Percentiles rank a stretch among this genome's conserved stretches.
Conservation (phyloP, 2,797 vertebrate species). For the Gorsachius magnificus region DNA sequence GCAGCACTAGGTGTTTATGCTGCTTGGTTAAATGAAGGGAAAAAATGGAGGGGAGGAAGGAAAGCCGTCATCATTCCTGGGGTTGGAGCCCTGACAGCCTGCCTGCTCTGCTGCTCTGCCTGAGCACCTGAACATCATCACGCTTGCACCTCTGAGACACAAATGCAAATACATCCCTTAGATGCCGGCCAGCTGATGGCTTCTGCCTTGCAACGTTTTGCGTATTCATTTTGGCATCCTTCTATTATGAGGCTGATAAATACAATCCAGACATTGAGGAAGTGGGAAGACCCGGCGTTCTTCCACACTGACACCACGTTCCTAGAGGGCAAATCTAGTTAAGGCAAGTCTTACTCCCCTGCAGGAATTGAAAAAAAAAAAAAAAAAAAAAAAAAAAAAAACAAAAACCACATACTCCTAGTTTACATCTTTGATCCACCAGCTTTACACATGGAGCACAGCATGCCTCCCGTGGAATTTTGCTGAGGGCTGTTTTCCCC, state of each 20-base stretch:
- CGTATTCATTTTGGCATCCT: background rate
- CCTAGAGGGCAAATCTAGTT: background rate
- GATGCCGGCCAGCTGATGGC: fast-evolving
- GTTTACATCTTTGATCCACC: background rate
- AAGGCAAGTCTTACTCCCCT: background rate
- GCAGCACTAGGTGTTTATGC: background rate
- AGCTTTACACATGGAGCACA: background rate
- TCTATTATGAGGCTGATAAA: background rate
- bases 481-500: background rate
- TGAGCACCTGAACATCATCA: background rate
- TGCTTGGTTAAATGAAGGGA: background rate
- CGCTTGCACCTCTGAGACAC: background rate
- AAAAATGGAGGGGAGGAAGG: background rate
- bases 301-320: background rate
- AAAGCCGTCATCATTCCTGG: background rate
- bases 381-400: background rate
- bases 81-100: background rate
- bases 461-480: background rate
- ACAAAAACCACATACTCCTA: background rate
- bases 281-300: background rate
- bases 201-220: background rate
- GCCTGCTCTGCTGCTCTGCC: background rate
- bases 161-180: background rate
- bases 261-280: background rate
- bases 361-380: background rate